Percentiles rank a stretch among this genome's conserved stretches.
Conservation (phyloP, 2,113 vertebrate genomes). For the Drymodes brunneopygia region DNA sequence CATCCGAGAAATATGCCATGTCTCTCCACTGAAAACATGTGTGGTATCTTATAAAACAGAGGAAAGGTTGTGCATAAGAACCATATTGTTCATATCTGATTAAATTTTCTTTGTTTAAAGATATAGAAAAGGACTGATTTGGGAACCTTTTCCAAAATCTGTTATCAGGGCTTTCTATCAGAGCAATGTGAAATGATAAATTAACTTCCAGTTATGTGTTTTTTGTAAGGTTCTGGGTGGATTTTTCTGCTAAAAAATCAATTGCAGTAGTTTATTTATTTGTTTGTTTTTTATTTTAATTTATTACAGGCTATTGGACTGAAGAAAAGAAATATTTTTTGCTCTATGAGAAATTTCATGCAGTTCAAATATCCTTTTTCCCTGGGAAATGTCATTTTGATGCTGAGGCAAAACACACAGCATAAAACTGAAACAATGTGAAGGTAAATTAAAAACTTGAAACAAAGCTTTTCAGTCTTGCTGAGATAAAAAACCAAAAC, state of each 20-base stretch:
- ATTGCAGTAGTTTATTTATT: neutral
- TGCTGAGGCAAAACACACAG: neutral
- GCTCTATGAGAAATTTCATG: neutral
- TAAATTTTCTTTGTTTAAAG: neutral
- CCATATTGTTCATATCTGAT: neutral
- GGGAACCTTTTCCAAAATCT: neutral
- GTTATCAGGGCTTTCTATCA: neutral
- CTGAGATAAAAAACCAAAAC: neutral
- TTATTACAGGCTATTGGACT: neutral
- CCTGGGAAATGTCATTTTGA: neutral
- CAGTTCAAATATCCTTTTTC: neutral
- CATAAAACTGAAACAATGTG: neutral
- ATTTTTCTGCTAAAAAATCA: neutral
- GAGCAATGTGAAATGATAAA: neutral
- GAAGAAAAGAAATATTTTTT: neutral
- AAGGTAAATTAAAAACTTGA: neutral
- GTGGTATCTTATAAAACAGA: neutral
- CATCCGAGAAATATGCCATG: neutral
- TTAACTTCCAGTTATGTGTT: neutral
- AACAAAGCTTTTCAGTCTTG: neutral
- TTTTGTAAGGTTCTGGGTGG: neutral
- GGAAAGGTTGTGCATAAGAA: neutral
- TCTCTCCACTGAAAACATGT: neutral
- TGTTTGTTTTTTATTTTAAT: neutral
- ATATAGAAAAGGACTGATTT: neutral